Base-by-base conservation (phyloP, 1,140 invertebrate species). In the Vanessa tameamea region DNA sequence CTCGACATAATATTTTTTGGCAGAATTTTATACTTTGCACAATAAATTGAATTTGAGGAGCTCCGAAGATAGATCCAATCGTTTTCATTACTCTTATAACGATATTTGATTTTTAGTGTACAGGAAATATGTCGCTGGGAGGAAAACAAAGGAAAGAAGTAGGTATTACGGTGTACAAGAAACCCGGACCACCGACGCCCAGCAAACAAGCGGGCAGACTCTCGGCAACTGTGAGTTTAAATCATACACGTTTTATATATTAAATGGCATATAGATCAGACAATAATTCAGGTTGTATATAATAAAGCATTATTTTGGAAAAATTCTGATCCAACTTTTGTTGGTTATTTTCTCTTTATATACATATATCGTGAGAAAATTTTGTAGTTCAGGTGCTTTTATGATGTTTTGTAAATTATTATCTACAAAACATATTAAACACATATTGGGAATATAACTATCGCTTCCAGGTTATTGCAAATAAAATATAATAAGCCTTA, bases 121-220 rank as follows among this genome's bases (percentile, higher is more conserved):
- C 72, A 3, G 76, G 79, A 8, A 53, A 75, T 23, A 78, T 82
- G 78, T 82, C 86, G 11, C 31, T 85, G 50, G 81, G 79, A 50
- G 80, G 77, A 2, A 79, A 81, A 8, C 87, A 85, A 68, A 75
- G 86, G 65, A 90, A 90, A 77, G 87, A 90, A 77, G 84, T 92
- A 1, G 90, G 90, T 71, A 92, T 92, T 74, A 92, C 95, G 0
- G 95, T 95, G 0, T 97, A 97, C 86, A 97, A 97, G 91, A 96
- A 95, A 87, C 96, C 96, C 1, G 96, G 96, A 7, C 96, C 96
- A 59, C 96, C 96, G 14, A 97, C 96, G 9, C 96, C 96, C 4
- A 97, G 96, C 88, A 97, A 97, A 90, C 95, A 96, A 86, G 96
- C 96, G n/a, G 95, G 96, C 1, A 93, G 96, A 75, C 83, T 95